Base-by-base conservation (phyloP, 2,797 vertebrate genomes). In the Octomys mimax region DNA sequence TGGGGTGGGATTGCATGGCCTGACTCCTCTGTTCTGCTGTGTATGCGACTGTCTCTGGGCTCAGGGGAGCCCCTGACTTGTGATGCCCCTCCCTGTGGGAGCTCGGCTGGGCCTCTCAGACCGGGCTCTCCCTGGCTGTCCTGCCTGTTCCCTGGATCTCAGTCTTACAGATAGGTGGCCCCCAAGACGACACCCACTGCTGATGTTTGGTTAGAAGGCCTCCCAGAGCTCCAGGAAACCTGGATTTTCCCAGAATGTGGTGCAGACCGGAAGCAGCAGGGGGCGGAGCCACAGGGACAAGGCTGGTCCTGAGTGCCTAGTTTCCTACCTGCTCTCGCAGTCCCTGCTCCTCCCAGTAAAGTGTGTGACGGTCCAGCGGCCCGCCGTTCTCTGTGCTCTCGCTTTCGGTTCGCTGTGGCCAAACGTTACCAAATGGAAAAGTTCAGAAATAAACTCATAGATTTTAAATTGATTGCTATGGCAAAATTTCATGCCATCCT, bases 221-320 rank as follows among this genome's bases (percentile, higher is more conserved):
- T 64, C 75, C 1, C 12, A 22, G 70, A 33, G 19, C 68, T 28
- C 6, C 6, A 46, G 61, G 39, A n/a, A 75, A 64, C n/a, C 36
- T 24, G 42, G 21, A 0, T 13, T 9, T 13, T 9, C 11, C 22
- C 57, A 0, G 1, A 0, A 9, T 42, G 75, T 0, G 2, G 33
- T 21, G 2, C 46, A 8, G 22, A 36, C 16, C 1, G n/a, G 57
- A 64, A 9, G 28, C 6, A n/a, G 36, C 24, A 42, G 52, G 66
- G 80, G 57, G 28, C 31, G 36, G 39, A 54, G 28, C 54, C 16
- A 0, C 2, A 2, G 1, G 46, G 13, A 28, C 19, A 52, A 19
- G 36, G 42, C 4, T n/a, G 0, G 2, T 24, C 49, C 31, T 16
- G 3, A 18, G 52, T 0, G 1, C 36, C 33, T 46, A 71, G 61